phyloP scores from a whole-genome alignment of 2,888 invertebrate species.

The Catocala fraxini region DNA sequence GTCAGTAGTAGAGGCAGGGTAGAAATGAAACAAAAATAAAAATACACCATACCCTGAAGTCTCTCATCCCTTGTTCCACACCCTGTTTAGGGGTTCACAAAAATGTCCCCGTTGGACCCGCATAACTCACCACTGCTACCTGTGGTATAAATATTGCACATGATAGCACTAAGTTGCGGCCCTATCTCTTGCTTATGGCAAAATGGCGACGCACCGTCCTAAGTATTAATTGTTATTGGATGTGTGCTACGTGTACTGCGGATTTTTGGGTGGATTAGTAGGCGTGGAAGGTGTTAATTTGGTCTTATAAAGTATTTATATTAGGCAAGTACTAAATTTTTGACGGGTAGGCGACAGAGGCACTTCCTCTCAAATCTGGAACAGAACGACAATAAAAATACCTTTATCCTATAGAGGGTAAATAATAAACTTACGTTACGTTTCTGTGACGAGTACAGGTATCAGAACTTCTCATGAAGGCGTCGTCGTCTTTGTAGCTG shows the following conservation, averaged over 20 bases:
- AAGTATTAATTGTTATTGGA: constrained; percentile 49
- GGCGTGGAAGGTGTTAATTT: neutral
- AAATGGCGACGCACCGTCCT: constrained; percentile 13
- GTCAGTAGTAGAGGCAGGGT: too few relatives aligned
- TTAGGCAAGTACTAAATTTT: too few relatives aligned
- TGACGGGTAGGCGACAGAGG: too few relatives aligned
- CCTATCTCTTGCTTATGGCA: constrained; percentile 44
- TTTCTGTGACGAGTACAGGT: too few relatives aligned
- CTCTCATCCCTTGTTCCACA: constrained; percentile 36
- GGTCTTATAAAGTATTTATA: too few relatives aligned
- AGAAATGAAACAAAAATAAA: neutral
- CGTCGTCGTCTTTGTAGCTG: too few relatives aligned
- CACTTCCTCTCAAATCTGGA: too few relatives aligned
- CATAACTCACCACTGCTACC: constrained; percentile 79
- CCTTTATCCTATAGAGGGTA: too few relatives aligned
- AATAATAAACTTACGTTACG: too few relatives aligned
- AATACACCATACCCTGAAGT: constrained; percentile 10
- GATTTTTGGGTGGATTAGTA: constrained; percentile 26
- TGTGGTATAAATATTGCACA: constrained; percentile 79
- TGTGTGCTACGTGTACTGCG: constrained; percentile 27
- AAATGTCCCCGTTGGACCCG: constrained; percentile 74
- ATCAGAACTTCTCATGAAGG: too few relatives aligned
- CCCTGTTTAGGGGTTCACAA: constrained; percentile 62
- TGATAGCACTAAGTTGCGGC: constrained; percentile 59
- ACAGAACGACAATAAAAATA: too few relatives aligned